Percentiles rank a stretch among this genome's conserved stretches.
Conservation (phyloP, 2,888 invertebrate genomes). For the Rhogogaster chlorosoma region DNA sequence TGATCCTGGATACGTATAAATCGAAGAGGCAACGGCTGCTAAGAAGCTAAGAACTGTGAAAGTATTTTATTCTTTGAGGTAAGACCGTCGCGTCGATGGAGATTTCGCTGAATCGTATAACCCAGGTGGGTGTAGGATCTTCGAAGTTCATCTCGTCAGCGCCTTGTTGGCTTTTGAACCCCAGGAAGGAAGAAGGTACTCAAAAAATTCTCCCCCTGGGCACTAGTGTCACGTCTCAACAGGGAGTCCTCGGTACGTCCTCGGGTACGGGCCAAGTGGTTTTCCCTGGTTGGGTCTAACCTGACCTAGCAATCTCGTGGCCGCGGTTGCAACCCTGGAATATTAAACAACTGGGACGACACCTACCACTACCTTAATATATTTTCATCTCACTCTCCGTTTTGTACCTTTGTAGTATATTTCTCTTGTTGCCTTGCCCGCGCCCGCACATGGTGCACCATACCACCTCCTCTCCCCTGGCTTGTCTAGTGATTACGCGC, state of each 20-base stretch:
- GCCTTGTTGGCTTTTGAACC: slow-evolving; percentile 44
- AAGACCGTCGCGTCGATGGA: neutral
- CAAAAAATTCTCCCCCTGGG: slow-evolving; percentile 30
- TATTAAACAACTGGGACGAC: slow-evolving; percentile 45
- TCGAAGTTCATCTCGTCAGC: slow-evolving; percentile 48
- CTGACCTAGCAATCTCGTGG: slow-evolving; percentile 41
- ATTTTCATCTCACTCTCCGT: slow-evolving; percentile 48
- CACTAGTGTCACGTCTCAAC: slow-evolving; percentile 52
- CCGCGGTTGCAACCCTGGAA: slow-evolving; percentile 40
- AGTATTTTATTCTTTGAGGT: neutral
- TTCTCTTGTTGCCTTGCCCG: slow-evolving; percentile 34
- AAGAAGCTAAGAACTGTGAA: too few species aligned
- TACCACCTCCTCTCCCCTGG: slow-evolving; percentile 38
- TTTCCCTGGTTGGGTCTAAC: slow-evolving; percentile 22
- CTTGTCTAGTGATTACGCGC: slow-evolving; percentile 70
- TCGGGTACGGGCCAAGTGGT: slow-evolving; percentile 49
- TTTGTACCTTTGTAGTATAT: slow-evolving; percentile 47
- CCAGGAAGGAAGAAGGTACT: slow-evolving; percentile 47
- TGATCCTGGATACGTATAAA: neutral
- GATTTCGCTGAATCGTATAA: slow-evolving; percentile 46
- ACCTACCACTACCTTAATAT: neutral
- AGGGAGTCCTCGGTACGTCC: slow-evolving; percentile 48
- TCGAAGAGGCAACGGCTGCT: neutral
- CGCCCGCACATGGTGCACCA: slow-evolving; percentile 34
- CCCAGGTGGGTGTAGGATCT: neutral